phyloP scores from a whole-genome alignment of 2,888 invertebrate genomes.

The Habrosyne pyritoides region DNA sequence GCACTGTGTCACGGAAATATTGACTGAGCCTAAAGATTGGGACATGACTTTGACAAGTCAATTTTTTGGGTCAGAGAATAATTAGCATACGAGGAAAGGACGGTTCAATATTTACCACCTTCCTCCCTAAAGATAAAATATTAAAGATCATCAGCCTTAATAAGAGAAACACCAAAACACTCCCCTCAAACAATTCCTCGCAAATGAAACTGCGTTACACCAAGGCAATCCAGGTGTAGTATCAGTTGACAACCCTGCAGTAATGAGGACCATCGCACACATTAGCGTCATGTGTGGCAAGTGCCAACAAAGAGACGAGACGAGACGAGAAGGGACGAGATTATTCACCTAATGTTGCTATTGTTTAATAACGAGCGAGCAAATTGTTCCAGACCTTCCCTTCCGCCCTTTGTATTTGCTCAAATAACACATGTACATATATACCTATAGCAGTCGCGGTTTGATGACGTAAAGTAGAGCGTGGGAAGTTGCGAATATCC shows the following conservation, averaged over 20 bases:
- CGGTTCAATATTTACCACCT: no score
- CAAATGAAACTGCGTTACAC: not conserved
- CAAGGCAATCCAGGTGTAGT: not conserved
- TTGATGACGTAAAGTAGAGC: not conserved
- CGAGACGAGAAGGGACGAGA: constrained; percentile 31
- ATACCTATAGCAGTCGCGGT: constrained; percentile 10
- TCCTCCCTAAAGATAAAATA: no score
- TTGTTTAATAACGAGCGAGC: constrained; percentile 51
- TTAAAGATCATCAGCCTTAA: no score
- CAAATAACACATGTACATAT: constrained; percentile 22
- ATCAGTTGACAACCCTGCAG: not conserved
- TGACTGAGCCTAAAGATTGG: no score
- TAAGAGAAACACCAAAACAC: no score
- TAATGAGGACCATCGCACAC: constrained; percentile 5
- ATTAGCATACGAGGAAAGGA: no score
- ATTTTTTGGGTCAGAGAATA: no score
- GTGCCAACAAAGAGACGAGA: constrained; percentile 14
- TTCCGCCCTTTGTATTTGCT: constrained; percentile 30
- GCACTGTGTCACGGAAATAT: no score
- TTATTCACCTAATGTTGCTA: constrained; percentile 52
- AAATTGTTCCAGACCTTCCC: constrained; percentile 39
- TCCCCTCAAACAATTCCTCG: not conserved
- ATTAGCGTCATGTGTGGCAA: constrained; percentile 11
- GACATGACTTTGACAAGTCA: no score
- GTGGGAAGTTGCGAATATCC: not conserved